phyloP scores from a whole-genome alignment of 2,113 vertebrate species.

The Clarias batrachus region DNA sequence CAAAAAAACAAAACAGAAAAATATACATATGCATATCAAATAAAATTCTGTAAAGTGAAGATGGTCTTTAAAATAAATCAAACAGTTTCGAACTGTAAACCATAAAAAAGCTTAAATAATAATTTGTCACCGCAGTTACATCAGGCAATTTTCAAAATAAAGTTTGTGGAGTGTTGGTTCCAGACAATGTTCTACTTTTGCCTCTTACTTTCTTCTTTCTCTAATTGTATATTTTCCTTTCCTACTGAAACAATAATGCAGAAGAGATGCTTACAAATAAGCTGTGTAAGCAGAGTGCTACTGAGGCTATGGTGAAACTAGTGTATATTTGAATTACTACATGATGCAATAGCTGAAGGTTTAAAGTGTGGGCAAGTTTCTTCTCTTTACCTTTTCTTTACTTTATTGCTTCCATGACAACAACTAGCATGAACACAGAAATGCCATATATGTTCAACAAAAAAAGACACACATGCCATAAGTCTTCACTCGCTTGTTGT shows the following conservation, averaged over 20 bases:
- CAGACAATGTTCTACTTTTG: not conserved
- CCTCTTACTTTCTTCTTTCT: not conserved
- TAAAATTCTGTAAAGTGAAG: constrained; percentile 27
- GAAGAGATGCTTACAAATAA: not conserved
- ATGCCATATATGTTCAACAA: too few relatives aligned
- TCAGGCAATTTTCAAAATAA: not conserved
- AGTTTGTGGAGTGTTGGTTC: not conserved
- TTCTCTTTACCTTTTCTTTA: not conserved
- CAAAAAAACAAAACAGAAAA: constrained; percentile 32
- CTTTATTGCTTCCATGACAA: not conserved
- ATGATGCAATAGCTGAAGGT: not conserved
- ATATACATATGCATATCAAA: constrained; percentile 10
- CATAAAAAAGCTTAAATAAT: not conserved
- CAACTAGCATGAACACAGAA: not conserved
- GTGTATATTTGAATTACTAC: not conserved
- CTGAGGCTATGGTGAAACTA: not conserved
- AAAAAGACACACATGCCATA: too few relatives aligned
- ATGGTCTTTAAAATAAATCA: not conserved
- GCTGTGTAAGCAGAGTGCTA: not conserved
- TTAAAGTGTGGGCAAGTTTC: not conserved
- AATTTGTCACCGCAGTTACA: not conserved
- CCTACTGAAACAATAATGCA: not conserved
- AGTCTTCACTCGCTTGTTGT: too few relatives aligned
- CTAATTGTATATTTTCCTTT: not conserved
- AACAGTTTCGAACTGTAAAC: not conserved